Base-by-base conservation (phyloP, 37 sponge, comb jelly and placozoan species). In the Spongia lamella region DNA sequence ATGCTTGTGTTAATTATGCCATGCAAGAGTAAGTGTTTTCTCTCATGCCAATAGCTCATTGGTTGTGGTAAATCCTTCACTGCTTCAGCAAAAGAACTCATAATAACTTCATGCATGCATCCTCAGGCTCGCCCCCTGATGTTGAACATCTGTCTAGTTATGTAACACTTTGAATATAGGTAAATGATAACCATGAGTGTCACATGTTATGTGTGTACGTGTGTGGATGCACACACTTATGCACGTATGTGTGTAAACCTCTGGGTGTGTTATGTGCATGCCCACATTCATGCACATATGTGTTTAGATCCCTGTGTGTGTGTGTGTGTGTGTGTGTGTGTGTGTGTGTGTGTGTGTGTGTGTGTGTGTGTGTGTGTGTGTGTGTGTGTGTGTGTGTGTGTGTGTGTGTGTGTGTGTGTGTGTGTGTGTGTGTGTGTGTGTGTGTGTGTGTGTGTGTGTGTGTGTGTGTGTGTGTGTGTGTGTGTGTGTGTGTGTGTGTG, bases 181-280 rank as follows among this genome's bases (percentile, higher is more conserved):
- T 43, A 49, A 9, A 30, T 43, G 24, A 15, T 49, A 1, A 51
- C n/a, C n/a, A 30, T 29, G 19, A 24, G 65, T 19, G 65, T 17
- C 3, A 32, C 7, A 63, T 19, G 11, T 32, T 24, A 1, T 52
- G 54, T 70, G 56, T 72, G 32, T 53, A 35, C 26, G 32, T 53
- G 56, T 49, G 26, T 70, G 53, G 38, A 16, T 37, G 39, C 13
- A 50, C 40, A 30, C 25, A 53, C 51, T 24, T 69, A 53, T 47
- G 51, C 21, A 30, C 51, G 70, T 4, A 30, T 43, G 37, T 31
- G 59, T 54, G 43, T 75, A 63, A 40, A 63, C 61, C 63, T 75
- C 49, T 75, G 76, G 37, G 76, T 36, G 62, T 38, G 63, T n/a
- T 75, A 63, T 75, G 76, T 75, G 76, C 61, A 49, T 61, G 49